Conservation (phyloP, 2,888 invertebrate species). For the Dichetophora obliterata region DNA sequence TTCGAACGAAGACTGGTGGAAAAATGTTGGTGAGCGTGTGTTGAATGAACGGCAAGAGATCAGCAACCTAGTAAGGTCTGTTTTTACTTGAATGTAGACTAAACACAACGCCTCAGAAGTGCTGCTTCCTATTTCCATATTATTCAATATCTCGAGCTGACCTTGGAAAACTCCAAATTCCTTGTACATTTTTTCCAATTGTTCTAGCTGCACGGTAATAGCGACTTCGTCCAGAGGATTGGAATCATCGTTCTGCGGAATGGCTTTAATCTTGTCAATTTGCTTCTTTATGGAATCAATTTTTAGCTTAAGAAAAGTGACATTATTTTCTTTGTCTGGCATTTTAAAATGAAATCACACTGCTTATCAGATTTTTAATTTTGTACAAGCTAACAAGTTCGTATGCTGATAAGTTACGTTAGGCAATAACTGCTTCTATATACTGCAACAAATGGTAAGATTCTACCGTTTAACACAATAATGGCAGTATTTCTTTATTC, state of each 20-base stretch:
- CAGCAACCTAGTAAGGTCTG: conserved; percentile 28
- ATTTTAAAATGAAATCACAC: background rate
- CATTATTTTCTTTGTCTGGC: background rate
- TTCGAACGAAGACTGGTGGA: conserved; percentile 13
- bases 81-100: conserved; percentile 36
- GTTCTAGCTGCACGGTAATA: too few relatives aligned
- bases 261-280: background rate
- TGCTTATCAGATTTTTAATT: background rate
- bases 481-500: too few relatives aligned
- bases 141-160: conserved; percentile 22
- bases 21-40: conserved; percentile 20
- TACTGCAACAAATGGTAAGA: too few relatives aligned
- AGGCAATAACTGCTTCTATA: too few relatives aligned
- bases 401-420: too few relatives aligned
- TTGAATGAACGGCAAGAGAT: conserved; percentile 27
- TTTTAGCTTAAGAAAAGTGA: background rate
- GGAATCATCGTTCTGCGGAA: too few relatives aligned
- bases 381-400: too few relatives aligned
- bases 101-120: conserved; percentile 22
- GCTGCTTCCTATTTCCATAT: conserved; percentile 10
- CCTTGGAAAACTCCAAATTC: conserved; percentile 35
- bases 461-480: too few relatives aligned
- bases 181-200: background rate
- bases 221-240: too few relatives aligned
- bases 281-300: background rate